phyloP scores from a whole-genome alignment of 2,888 invertebrate genomes.

The Zygogramma bicolorata region DNA sequence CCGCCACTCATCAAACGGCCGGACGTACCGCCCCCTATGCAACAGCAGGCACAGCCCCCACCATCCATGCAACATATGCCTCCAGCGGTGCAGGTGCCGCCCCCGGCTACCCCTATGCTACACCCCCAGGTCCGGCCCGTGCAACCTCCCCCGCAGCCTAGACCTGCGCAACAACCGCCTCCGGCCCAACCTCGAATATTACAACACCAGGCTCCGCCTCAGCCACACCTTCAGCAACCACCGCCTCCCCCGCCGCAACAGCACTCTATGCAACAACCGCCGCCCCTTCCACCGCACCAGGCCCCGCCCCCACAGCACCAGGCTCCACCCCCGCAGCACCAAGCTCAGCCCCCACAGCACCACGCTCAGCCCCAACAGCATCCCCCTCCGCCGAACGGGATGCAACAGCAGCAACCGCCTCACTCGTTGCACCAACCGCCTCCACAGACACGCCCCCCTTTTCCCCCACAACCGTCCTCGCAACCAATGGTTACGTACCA shows the following conservation, averaged over 20 bases:
- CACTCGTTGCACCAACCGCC: conserved; percentile 49
- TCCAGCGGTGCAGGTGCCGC: conserved; percentile 24
- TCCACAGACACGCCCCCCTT: conserved; percentile 34
- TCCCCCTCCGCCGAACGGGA: conserved; percentile 11
- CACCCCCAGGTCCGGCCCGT: neutral
- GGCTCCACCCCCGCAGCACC: conserved; percentile 20
- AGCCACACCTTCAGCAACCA: conserved; percentile 48
- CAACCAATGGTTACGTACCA: conserved; percentile 14
- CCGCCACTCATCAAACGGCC: neutral
- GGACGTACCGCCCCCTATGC: neutral
- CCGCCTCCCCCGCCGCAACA: conserved; percentile 63
- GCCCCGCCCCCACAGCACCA: conserved; percentile 32
- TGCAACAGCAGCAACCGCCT: conserved; percentile 22
- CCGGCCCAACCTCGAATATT: conserved; percentile 43
- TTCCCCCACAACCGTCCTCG: conserved; percentile 10
- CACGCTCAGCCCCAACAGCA: conserved; percentile 15
- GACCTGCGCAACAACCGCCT: conserved; percentile 35
- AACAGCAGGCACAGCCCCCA: conserved; percentile 23
- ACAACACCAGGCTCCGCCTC: conserved; percentile 16
- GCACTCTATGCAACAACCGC: conserved; percentile 31
- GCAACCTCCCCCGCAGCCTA: neutral
- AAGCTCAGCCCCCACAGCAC: conserved; percentile 28
- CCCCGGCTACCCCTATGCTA: neutral
- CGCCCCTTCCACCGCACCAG: conserved; percentile 35
- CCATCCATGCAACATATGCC: conserved; percentile 25